Conservation (phyloP, 1,140 invertebrate species). For the Andrena cerasifolii region DNA sequence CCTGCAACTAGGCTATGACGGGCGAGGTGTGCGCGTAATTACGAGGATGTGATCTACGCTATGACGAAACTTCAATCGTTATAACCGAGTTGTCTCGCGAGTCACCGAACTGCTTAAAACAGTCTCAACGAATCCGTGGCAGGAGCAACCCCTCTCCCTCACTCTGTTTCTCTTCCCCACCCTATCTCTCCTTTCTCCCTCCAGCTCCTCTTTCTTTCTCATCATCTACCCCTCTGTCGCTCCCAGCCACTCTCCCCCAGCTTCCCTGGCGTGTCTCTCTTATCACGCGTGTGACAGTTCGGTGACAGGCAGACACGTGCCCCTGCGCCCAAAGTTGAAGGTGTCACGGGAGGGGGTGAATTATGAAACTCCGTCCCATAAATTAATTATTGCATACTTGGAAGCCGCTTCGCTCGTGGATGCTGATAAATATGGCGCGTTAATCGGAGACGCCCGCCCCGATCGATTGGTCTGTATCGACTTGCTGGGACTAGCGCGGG, state of each 20-base stretch:
- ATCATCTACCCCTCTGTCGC: not conserved
- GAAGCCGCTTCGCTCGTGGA: slow-evolving; percentile 35
- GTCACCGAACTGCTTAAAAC: slow-evolving; percentile 61
- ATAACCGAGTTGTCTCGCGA: slow-evolving; percentile 71
- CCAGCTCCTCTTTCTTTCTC: not conserved
- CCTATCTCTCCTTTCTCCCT: not conserved
- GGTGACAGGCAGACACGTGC: slow-evolving; percentile 63
- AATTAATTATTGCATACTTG: slow-evolving; percentile 62
- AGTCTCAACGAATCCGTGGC: slow-evolving; percentile 61
- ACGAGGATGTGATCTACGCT: slow-evolving; percentile 64
- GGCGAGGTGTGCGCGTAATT: slow-evolving; percentile 57
- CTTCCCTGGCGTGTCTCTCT: slow-evolving; percentile 4
- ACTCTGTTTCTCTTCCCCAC: no score
- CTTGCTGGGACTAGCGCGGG: not conserved
- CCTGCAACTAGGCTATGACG: slow-evolving; percentile 3
- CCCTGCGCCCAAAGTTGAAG: slow-evolving; percentile 53
- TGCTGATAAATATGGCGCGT: slow-evolving; percentile 14
- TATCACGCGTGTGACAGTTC: slow-evolving; percentile 38
- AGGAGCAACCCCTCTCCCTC: slow-evolving; percentile 17
- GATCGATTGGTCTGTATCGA: slow-evolving; percentile 20
- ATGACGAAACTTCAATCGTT: slow-evolving; percentile 74
- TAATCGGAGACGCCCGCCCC: not conserved
- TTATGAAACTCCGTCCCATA: slow-evolving; percentile 51
- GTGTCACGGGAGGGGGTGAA: slow-evolving; percentile 52
- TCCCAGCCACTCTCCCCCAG: not conserved